These are phyloP conservation scores for Catajapyx aquilonaris DNA, from an alignment of 1,140 invertebrate species.

Conservation along the genomic window DNA sequence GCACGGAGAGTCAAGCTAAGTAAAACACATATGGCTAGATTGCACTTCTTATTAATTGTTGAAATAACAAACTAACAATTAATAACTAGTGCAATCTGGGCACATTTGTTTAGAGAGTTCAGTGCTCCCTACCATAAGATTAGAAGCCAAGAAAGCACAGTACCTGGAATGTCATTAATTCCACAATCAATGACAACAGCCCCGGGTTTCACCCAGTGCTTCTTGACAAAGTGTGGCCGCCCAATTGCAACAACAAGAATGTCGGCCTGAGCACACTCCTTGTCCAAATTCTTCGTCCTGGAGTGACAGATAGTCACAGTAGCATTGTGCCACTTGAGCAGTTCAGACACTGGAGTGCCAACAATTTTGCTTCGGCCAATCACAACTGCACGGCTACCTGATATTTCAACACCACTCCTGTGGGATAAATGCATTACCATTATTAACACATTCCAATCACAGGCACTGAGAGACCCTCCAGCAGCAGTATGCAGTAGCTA, in stretches of 20 bases:
- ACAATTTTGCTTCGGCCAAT: conserved; percentile 95
- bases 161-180: conserved; percentile 84
- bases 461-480: no score
- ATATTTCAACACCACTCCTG: conserved; percentile 50
- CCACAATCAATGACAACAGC: conserved; percentile 99
- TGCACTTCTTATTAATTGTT: no score
- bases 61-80: no score
- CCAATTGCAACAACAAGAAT: conserved; percentile 94
- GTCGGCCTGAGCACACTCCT: conserved; percentile 56
- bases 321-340: conserved; percentile 90
- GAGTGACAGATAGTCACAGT: conserved; percentile 96
- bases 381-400: conserved; percentile 76
- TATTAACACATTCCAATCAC: not conserved
- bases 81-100: no score
- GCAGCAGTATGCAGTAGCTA: no score
- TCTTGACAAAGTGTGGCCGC: conserved; percentile 73
- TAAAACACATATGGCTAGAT: no score
- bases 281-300: conserved; percentile 61
- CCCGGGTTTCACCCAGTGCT: conserved; percentile 91
- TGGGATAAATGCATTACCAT: conserved; percentile 6
- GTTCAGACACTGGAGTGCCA: conserved; percentile 79
- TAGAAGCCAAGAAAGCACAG: no score
- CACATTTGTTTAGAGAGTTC: no score
- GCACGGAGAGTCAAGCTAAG: no score
- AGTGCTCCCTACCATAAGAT: no score